Evolutionary conservation across 1,140 invertebrate genomes (phyloP).

Genomic region (Coelopa frigida): DNA sequence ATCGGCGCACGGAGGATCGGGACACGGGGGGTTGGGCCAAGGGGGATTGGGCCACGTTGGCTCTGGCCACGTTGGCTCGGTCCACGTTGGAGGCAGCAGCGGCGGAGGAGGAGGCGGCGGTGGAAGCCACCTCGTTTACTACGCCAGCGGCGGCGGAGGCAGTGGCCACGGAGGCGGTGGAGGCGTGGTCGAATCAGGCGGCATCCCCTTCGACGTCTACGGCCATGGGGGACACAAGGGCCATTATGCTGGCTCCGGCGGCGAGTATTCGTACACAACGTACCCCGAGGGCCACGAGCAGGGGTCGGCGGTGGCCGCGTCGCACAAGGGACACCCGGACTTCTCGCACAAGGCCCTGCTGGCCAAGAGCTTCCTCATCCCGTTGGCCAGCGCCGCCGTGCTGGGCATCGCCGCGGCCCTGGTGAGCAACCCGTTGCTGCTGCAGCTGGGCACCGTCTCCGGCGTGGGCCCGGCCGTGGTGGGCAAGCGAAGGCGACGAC

Average conservation of each 20-base stretch:
- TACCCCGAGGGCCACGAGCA: slow-evolving; percentile 24
- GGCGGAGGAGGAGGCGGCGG: neutral
- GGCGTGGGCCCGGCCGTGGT: slow-evolving; percentile 40
- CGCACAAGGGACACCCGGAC: slow-evolving; percentile 28
- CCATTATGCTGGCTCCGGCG: slow-evolving; percentile 22
- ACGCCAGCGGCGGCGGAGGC: neutral
- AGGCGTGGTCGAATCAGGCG: slow-evolving; percentile 19
- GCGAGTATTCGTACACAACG: slow-evolving; percentile 26
- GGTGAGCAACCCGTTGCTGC: slow-evolving; percentile 65
- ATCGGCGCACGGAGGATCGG: neutral
- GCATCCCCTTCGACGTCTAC: slow-evolving; percentile 36
- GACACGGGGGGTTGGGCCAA: neutral
- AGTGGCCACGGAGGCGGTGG: slow-evolving; percentile 5
- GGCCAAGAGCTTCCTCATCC: slow-evolving; percentile 58
- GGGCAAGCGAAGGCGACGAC: slow-evolving; percentile 43
- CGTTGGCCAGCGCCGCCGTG: slow-evolving; percentile 67
- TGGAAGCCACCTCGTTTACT: neutral
- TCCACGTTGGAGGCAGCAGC: too few species aligned
- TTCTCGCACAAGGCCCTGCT: slow-evolving; percentile 29
- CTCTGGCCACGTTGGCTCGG: neutral
- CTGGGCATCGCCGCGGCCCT: slow-evolving; percentile 70
- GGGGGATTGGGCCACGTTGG: neutral
- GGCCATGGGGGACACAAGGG: slow-evolving; percentile 15
- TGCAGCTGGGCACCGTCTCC: slow-evolving; percentile 64
- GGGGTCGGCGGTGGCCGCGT: too few species aligned